These are phyloP conservation scores for Sinocyclocheilus rhinocerous DNA, from an alignment of 2,113 vertebrate species.

Conservation along the genomic window DNA sequence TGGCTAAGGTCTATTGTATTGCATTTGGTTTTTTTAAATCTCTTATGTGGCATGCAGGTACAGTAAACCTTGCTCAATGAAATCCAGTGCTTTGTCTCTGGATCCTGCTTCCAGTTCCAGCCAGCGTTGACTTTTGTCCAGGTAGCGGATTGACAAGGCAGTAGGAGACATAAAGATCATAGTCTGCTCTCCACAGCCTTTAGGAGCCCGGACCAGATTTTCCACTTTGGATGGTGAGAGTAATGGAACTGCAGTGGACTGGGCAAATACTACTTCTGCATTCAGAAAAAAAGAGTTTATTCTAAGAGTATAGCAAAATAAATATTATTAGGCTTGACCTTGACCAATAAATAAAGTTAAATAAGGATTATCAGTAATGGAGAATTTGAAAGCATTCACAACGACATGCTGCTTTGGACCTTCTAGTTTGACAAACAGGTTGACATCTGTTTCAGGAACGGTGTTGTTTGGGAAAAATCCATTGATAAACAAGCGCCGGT, in stretches of 20 bases:
- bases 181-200: conserved; percentile 83
- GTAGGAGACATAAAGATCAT: conserved; percentile 74
- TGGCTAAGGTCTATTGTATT: background rate
- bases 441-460: conserved; percentile 66
- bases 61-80: conserved; percentile 72
- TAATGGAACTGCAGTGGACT: conserved; percentile 65
- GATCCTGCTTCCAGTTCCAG: conserved; percentile 67
- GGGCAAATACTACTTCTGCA: conserved; percentile 63
- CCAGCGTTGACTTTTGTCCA: conserved; percentile 82
- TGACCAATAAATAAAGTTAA: background rate
- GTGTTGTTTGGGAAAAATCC: conserved; percentile 65
- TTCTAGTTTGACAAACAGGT: conserved; percentile 72
- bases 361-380: background rate
- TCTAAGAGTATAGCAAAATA: background rate
- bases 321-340: background rate
- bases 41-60: background rate
- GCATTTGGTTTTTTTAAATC: background rate
- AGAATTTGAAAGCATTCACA: conserved; percentile 10
- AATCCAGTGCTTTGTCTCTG: conserved; percentile 73
- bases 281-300: background rate
- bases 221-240: conserved; percentile 72
- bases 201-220: conserved; percentile 70
- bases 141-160: conserved; percentile 77
- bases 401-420: conserved; percentile 55
- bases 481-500: conserved; percentile 16